Base-by-base conservation (phyloP, 1,140 invertebrate species). In the Macrocentrus cingulum region DNA sequence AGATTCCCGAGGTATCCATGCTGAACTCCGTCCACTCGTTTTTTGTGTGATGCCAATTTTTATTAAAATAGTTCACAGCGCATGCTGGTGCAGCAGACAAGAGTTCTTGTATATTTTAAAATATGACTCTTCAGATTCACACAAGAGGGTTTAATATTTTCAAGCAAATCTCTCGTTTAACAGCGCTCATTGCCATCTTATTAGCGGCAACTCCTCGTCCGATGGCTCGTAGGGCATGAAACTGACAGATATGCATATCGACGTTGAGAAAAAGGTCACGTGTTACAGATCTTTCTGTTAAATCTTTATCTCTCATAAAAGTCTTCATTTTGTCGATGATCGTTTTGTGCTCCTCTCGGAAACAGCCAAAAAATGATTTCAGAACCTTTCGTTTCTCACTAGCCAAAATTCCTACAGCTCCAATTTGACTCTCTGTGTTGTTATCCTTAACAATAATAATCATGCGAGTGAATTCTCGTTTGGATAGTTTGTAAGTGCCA, bases 21-120 rank as follows among this genome's bases (percentile, higher is more conserved):
- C 15, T 56, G 36, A 32, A 37, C 11, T 20, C 23, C 1, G 50
- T 59, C 56, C 59, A 64, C 9, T 61, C 63, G 11, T 23, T 8
- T 51, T 50, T 46, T 15, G 61, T 64, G 11, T 1, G 1, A 41
- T 56, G 50, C 62, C 62, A 64, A 37, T 61, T 64, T 25, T 46
- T 59, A 46, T 61, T 49, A 46, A 52, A 64, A 42, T 64, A 61
- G 8, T 56, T 19, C 18, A 32, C 2, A 18, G 56, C 53, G 41
- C 20, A 6, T 16, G 22, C 9, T 13, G 59, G 51, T 9, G 53
- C 55, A 23, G n/a, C n/a, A n/a, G n/a, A n/a, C n/a, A n/a, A n/a
- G n/a, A n/a, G n/a, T n/a, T n/a, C n/a, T n/a, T n/a, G n/a, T n/a
- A n/a, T n/a, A 20, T 11, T 46, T 54, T 13, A 9, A 64, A 46